Base-by-base conservation (phyloP, 2,888 invertebrate species). In the Apodemia duryi region DNA sequence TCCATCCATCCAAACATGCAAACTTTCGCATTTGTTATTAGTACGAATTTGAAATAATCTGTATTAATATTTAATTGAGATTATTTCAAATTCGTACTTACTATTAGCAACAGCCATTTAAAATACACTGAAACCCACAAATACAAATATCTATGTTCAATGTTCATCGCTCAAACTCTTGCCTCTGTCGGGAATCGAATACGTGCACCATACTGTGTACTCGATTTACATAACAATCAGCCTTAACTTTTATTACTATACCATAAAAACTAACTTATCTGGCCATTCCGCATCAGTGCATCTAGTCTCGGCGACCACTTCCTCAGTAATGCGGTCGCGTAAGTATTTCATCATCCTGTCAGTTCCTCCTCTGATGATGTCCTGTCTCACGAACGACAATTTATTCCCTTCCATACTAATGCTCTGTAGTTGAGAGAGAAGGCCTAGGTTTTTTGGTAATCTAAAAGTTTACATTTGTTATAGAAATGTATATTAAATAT, bases 381-480 rank as follows among this genome's bases (percentile, higher is more conserved):
- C 98, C 67, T 95, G 93, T 49, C 98, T 91, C 41, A 98, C 95
- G 64, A 95, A 95, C 74, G 95, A 94, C 72, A 98, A 89, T 75
- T 96, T 95, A 87, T 98, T 98, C 6, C 98, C 98, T 72, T 97
- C 97, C 75, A 98, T 93, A 70, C 95, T 95, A 63, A 98, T 92
- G 72, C 95, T 95, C 76, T 97, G 96, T 67, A 98, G 88, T 79
- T 97, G 96, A 0, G 95, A 94, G 74, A 98, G 91, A 1, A 92
- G 75, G 0, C 92, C 92, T 2, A 92, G 76, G 72, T 92, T 92
- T 61, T 78, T 80, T 2, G 92, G 92, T 64, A 92, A 75, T 69
- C 92, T 92, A 70, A 4, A 70, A 70, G 1, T 10, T 13, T 13
- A n/a, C 46, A n/a, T n/a, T 49, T 6, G n/a, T 5, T 46, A 46